Evolutionary conservation across 2,888 invertebrate genomes (phyloP), one percentile per base, ranked within the genome.

Genomic region (Quadriops clusia): DNA sequence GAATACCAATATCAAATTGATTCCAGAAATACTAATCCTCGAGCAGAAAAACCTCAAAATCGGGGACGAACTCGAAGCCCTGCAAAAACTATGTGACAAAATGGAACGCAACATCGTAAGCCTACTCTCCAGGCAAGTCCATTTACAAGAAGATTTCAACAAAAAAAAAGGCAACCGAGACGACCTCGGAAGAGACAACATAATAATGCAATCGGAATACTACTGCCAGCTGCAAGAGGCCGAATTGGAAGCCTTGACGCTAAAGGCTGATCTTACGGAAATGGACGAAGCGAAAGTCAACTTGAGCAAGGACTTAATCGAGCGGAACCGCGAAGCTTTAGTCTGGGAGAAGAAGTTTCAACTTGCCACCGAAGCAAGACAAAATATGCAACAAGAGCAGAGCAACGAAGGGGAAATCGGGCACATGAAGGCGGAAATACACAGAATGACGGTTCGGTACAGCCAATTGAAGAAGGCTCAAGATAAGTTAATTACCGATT

Each of bases 261-360:
- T 83, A 17, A 74, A 82, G 54, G 72, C 71, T 25, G 76, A 80
- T 33, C 74, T 84, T 21, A 64, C 69, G 33, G 65, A 71, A 3
- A 53, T 81, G 28, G 72, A 74, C 40, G 70, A 69, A 26, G 77
- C 80, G 15, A 82, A 83, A 47, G 64, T 69, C 14, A 61, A 64
- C 17, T 54, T 80, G 1, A 73, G 74, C 2, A 69, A 76, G 31
- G 71, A 76, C 22, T 55, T 80, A 11, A 69, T 77, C 37, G 65
- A 68, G 20, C 56, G 65, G 12, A 74, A 75, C 45, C 65, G 75
- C 18, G 79, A 84, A 53, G 70, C 75, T 5, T 61, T 85, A 15
- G 74, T 79, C 16, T 87, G 87, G 86, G 82, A 86, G 51, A 77
- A 80, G 40, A 84, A 85, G 62, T 73, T 79, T 34, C 61, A 77